A percentile compares a stretch with the other conserved stretches of the same genome.
Evolutionary conservation across 2,113 vertebrate species (phyloP).

Genomic region (Myiozetetes cayanensis): DNA sequence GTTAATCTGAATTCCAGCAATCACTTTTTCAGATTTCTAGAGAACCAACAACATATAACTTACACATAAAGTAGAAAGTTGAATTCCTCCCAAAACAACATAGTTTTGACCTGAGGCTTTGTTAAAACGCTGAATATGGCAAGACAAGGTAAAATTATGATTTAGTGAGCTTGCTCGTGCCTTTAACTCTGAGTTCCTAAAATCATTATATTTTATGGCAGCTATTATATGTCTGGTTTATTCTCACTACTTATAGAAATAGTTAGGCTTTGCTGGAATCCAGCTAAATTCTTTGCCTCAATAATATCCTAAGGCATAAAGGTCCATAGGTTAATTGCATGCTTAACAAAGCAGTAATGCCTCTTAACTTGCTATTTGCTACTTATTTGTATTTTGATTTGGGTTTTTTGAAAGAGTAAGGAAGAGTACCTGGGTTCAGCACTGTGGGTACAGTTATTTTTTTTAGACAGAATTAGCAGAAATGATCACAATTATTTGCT

Average conservation of each 20-base stretch:
- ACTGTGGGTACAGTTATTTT: neutral
- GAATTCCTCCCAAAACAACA: neutral
- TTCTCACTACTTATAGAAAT: neutral
- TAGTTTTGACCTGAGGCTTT: neutral
- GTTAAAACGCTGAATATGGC: neutral
- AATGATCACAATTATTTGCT: neutral
- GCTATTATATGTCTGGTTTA: neutral
- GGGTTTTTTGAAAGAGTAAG: neutral
- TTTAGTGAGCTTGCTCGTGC: neutral
- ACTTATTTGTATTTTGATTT: neutral
- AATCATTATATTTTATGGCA: constrained; percentile 5
- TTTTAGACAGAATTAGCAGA: neutral
- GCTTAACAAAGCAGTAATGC: neutral
- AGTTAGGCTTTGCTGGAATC: neutral
- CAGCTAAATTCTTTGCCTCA: neutral
- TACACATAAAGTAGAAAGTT: neutral
- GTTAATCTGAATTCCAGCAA: neutral
- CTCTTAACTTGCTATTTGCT: neutral
- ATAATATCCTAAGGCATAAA: neutral
- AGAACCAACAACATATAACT: neutral
- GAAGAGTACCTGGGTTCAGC: neutral
- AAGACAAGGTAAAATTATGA: neutral
- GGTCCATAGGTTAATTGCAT: neutral
- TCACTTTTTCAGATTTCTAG: neutral
- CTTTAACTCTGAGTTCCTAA: neutral